Evolutionary conservation across 2,113 vertebrate genomes (phyloP).

Genomic region (Cercopithecus mona): DNA sequence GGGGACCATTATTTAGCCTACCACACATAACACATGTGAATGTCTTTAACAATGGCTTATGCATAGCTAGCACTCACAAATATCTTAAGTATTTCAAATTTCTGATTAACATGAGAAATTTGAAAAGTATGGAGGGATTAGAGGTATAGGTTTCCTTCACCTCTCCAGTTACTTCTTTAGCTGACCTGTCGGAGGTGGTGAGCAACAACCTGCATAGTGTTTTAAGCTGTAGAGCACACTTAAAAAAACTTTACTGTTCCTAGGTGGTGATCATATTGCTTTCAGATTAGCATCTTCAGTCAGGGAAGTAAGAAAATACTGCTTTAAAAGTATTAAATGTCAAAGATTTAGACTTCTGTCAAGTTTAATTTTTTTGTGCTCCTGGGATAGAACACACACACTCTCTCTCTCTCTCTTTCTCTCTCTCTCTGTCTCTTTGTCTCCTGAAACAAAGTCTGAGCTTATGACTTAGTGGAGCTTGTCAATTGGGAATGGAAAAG

Average conservation of each 20-base stretch:
- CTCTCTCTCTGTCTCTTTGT: no score
- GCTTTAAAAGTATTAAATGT: not conserved
- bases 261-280: not conserved
- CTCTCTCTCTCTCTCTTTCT: rapidly evolving
- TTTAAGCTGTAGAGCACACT: not conserved
- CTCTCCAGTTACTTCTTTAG: not conserved
- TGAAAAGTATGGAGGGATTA: not conserved
- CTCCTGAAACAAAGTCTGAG: not conserved
- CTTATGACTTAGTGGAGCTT: not conserved
- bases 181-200: not conserved
- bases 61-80: not conserved
- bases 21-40: not conserved
- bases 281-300: not conserved
- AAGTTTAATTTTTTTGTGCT: not conserved
- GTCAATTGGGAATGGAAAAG: not conserved
- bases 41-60: not conserved
- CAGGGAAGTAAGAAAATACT: not conserved
- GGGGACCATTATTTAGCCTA: not conserved
- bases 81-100: not conserved
- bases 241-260: not conserved
- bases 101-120: not conserved
- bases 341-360: not conserved
- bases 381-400: not conserved
- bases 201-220: not conserved
- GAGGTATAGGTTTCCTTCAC: not conserved